phyloP scores from a whole-genome alignment of 2,113 vertebrate genomes.

The Xiphophorus hellerii region DNA sequence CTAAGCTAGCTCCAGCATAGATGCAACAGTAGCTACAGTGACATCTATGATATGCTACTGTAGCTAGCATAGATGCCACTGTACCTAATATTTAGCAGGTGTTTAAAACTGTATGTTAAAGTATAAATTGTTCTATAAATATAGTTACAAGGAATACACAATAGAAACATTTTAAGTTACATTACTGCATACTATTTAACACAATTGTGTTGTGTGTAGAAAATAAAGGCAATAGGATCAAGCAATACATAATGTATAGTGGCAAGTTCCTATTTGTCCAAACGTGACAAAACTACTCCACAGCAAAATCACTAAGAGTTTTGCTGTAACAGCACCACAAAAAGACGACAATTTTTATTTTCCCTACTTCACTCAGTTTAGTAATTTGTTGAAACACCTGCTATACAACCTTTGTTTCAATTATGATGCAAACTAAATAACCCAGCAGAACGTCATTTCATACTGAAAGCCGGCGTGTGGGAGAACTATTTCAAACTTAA shows the following conservation, averaged over 20 bases:
- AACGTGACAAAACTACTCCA: neutral
- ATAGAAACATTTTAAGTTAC: neutral
- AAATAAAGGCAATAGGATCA: neutral
- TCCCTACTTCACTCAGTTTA: neutral
- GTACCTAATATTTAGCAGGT: neutral
- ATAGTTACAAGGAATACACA: neutral
- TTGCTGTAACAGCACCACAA: neutral
- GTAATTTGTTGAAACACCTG: neutral
- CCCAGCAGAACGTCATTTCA: constrained; percentile 7
- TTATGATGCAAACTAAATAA: constrained; percentile 3
- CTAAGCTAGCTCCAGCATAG: too few species aligned
- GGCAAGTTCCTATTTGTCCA: neutral
- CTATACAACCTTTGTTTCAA: neutral
- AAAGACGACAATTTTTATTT: neutral
- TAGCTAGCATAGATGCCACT: too few species aligned
- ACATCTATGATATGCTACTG: too few species aligned
- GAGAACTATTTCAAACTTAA: constrained; percentile 17
- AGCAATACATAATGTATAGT: neutral
- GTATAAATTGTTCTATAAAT: neutral
- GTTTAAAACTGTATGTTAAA: too few species aligned
- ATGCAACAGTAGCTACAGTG: too few species aligned
- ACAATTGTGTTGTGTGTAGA: too few species aligned
- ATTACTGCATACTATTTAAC: too few species aligned
- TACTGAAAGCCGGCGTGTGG: constrained; percentile 3
- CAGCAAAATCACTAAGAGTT: neutral